Evolutionary conservation across 2,113 vertebrate genomes (phyloP), one percentile per base, ranked within the genome.

Genomic region (Hemichromis elongatus): DNA sequence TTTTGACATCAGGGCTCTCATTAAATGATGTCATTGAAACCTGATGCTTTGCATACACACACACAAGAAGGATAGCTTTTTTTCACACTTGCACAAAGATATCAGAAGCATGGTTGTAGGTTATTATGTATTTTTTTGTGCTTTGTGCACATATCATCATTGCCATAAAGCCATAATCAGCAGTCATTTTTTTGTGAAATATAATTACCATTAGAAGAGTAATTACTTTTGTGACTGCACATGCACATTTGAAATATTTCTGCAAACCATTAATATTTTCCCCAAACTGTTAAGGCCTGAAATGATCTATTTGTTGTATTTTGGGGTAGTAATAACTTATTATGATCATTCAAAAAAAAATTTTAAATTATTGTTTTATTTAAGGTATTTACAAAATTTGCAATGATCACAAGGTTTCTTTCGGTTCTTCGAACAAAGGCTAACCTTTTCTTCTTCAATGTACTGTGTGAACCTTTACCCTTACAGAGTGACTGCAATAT

Each of bases 11-110:
- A 92, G 81, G 92, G 93, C 89, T 88, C 90, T 94, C 90, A 92
- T 93, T 92, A 89, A 92, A 92, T 95, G 94, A 94, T 92, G 93
- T 95, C 93, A 95, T 92, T 82, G 91, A 95, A 94, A 95, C 85
- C 89, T 40, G 88, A 95, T 75, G 61, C 92, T 37, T 59, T 86
- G 78, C 77, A 45, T 79, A 90, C 82, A 91, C 79, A 82, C 30
- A 80, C 82, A 84, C 84, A 75, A 55, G 1, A 11, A 21, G 37
- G 10, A 42, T 12, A 37, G 11, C 33, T 37, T 10, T 55, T 55
- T 82, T 83, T 45, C 68, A 16, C 59, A 16, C 7, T 28, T 52
- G 40, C 50, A 40, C 47, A 82, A n/a, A 81, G 26, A 45, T 57
- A 68, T n/a, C 47, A 59, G 54, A 50, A n/a, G n/a, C n/a, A n/a